Percentiles rank a stretch among this genome's conserved stretches.
phyloP scores from a whole-genome alignment of 2,888 invertebrate species.

The Arctia plantaginis region DNA sequence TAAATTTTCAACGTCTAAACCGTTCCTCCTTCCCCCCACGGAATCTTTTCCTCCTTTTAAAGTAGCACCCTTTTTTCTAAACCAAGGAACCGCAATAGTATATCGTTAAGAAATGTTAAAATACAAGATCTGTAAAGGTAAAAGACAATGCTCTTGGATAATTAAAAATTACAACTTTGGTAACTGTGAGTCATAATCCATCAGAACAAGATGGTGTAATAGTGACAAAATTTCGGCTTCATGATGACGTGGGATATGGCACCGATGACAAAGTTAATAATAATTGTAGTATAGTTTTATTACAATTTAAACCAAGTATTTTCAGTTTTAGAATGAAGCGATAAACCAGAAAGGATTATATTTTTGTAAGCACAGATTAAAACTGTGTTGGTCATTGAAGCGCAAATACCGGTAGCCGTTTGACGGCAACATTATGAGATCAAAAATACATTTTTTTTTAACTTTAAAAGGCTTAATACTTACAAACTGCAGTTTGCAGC shows the following conservation, averaged over 20 bases:
- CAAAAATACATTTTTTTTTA: constrained; percentile 37
- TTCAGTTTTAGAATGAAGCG: constrained; percentile 48
- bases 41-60: no score
- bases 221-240: not conserved
- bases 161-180: not conserved
- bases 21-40: no score
- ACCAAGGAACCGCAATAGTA: not conserved
- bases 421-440: constrained; percentile 52
- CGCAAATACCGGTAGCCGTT: constrained; percentile 70
- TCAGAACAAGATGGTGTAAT: not conserved
- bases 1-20: not conserved
- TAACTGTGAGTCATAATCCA: not conserved
- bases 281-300: not conserved
- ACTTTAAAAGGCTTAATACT: constrained; percentile 33
- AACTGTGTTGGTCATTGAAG: constrained; percentile 56
- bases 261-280: not conserved
- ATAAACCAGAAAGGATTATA: constrained; percentile 41
- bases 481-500: constrained; percentile 30
- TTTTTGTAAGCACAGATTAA: constrained; percentile 65
- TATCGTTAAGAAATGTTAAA: not conserved
- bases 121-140: not conserved
- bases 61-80: not conserved
- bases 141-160: not conserved
- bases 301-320: not conserved
- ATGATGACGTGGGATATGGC: not conserved